Conservation (phyloP, 2,888 invertebrate genomes). For the Anorthoa munda region DNA sequence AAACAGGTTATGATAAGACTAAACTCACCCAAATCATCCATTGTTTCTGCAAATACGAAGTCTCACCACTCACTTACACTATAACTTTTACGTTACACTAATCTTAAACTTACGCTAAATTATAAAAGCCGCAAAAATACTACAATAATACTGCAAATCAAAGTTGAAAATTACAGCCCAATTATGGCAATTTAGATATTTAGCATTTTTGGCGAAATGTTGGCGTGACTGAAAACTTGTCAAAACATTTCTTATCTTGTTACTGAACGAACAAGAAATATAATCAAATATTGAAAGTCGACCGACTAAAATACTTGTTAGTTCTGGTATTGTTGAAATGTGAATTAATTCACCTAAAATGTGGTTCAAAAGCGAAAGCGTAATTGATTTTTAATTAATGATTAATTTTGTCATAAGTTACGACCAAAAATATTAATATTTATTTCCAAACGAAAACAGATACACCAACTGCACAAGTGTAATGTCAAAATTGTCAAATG, state of each 20-base stretch:
- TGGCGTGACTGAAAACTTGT: conserved; percentile 63
- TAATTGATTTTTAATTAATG: neutral
- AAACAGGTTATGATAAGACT: conserved; percentile 89
- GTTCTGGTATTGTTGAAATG: no score
- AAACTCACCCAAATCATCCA: conserved; percentile 90
- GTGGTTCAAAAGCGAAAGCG: neutral
- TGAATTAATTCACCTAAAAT: neutral
- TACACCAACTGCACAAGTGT: conserved; percentile 33
- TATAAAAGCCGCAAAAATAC: conserved; percentile 67
- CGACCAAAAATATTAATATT: neutral
- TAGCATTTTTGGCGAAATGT: conserved; percentile 73
- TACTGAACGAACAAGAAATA: conserved; percentile 49
- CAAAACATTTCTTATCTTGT: conserved; percentile 54
- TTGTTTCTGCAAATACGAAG: conserved; percentile 68
- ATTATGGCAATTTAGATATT: conserved; percentile 75
- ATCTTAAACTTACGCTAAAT: conserved; percentile 51
- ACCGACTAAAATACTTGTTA: neutral
- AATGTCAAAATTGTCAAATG: conserved; percentile 51
- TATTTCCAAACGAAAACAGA: conserved; percentile 40
- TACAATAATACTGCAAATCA: conserved; percentile 74
- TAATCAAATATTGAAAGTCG: neutral
- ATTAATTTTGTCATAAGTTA: neutral
- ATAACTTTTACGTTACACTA: conserved; percentile 60
- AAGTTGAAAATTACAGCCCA: conserved; percentile 77
- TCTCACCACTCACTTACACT: conserved; percentile 61